Base-by-base conservation (phyloP, 1,140 invertebrate species). In the Ips nitidus region DNA sequence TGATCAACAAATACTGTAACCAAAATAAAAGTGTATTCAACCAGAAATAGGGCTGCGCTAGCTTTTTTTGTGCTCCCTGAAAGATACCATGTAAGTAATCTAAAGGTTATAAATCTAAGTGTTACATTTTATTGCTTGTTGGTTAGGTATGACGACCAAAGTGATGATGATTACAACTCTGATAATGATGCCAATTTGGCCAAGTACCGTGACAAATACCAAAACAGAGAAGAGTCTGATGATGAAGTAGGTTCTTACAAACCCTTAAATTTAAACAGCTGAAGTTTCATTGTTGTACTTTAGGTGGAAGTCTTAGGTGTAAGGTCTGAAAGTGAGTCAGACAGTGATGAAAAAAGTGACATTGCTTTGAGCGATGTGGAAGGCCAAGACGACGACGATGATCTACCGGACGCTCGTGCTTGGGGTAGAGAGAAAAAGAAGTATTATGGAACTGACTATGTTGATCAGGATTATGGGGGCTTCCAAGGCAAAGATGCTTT, bases 391-490 rank as follows among this genome's bases (percentile, higher is more conserved):
- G 86, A 88, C 72, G 87, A 89, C 77, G 83, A 86, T 73, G 82
- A 85, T 73, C 80, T 95, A 52, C 92, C 92, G 3, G 86, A 94
- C 80, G 84, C 86, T 6, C 89, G 89, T 82, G 92, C 92, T 36
- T 97, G 95, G 94, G 94, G 94, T 6, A 88, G 88, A 74, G 90
- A 90, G 69, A 91, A 90, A 73, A 86, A 82, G 72, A 84, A 85
- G 50, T 97, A 89, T 80, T 95, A 94, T 81, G 89, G 89, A 52
- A 92, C 94, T 1, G 93, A 95, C 84, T 95, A 93, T 81, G 88
- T 94, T 8, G 93, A 95, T 83, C 85, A 89, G 73, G 93, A 95
- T 82, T 94, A 91, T 85, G 87, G 89, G 47, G 88, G 84, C 38
- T 90, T 88, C 81, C 85, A 86, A 71, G 87, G 88, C 72, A 87